Conservation (phyloP, 2,888 invertebrate genomes). For the Pecten maximus region DNA sequence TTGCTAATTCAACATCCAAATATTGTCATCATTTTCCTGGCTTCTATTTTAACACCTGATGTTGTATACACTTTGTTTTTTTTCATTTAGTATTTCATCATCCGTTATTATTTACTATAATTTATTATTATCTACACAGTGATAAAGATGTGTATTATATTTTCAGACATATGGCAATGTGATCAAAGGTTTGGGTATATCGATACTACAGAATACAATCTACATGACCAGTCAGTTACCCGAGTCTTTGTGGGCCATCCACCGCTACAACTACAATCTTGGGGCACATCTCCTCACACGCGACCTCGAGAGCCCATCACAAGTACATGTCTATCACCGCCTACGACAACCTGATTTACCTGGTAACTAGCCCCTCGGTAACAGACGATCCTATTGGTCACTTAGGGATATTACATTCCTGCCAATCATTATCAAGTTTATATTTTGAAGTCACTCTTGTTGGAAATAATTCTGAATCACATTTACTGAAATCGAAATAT, state of each 20-base stretch:
- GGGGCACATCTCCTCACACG: slow-evolving; percentile 39
- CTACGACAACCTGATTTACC: slow-evolving; percentile 88
- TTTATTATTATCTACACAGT: neutral
- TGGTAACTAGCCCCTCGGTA: slow-evolving; percentile 37
- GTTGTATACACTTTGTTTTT: too few species aligned
- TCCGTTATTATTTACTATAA: too few species aligned
- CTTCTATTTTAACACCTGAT: too few species aligned
- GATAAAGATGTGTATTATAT: neutral
- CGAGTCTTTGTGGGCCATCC: slow-evolving; percentile 55
- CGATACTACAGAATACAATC: slow-evolving; percentile 89
- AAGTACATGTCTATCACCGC: slow-evolving; percentile 89
- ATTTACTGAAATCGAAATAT: too few species aligned
- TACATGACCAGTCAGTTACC: slow-evolving; percentile 85
- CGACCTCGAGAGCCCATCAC: slow-evolving; percentile 52
- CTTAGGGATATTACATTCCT: too few species aligned
- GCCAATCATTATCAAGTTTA: too few species aligned
- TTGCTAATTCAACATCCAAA: too few species aligned
- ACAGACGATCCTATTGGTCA: neutral
- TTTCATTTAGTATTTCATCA: too few species aligned
- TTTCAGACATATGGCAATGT: neutral
- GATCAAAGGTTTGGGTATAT: slow-evolving; percentile 86
- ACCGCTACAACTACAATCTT: slow-evolving; percentile 61
- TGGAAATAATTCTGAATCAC: too few species aligned
- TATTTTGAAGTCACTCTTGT: too few species aligned
- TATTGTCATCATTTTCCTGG: too few species aligned